Percentiles rank a stretch among this genome's conserved stretches.
These are phyloP conservation scores for Sphyrna mokarran DNA, from an alignment of 2,113 vertebrate genomes.

Conservation along the genomic window DNA sequence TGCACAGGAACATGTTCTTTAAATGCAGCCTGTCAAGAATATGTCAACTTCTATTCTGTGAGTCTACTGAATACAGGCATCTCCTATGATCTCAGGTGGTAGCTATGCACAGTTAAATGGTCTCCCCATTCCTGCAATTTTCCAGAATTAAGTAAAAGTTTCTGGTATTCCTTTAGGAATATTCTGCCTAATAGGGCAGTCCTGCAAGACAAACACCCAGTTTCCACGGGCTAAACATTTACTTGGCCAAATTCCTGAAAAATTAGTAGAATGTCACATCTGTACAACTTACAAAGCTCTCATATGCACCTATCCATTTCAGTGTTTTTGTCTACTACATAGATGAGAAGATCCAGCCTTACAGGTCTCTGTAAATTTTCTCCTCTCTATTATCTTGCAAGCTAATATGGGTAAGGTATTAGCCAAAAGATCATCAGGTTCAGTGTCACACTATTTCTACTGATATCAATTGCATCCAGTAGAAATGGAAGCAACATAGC, in stretches of 20 bases:
- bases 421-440: neutral
- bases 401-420: neutral
- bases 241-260: neutral
- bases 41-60: neutral
- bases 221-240: neutral
- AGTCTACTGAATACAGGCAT: neutral
- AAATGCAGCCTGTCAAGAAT: neutral
- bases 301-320: neutral
- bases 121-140: neutral
- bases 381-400: neutral
- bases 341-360: neutral
- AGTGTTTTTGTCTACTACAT: neutral
- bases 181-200: neutral
- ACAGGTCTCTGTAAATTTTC: neutral
- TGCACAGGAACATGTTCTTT: neutral
- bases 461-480: neutral
- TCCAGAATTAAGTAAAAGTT: neutral
- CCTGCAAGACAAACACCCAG: neutral
- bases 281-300: neutral
- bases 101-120: neutral
- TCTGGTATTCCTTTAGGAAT: neutral
- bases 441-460: neutral
- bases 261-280: neutral
- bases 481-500: neutral
- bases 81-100: neutral